Percentiles rank a stretch among this genome's conserved stretches.
Conservation (phyloP, 2,113 vertebrate genomes). For the Perccottus glenii region DNA sequence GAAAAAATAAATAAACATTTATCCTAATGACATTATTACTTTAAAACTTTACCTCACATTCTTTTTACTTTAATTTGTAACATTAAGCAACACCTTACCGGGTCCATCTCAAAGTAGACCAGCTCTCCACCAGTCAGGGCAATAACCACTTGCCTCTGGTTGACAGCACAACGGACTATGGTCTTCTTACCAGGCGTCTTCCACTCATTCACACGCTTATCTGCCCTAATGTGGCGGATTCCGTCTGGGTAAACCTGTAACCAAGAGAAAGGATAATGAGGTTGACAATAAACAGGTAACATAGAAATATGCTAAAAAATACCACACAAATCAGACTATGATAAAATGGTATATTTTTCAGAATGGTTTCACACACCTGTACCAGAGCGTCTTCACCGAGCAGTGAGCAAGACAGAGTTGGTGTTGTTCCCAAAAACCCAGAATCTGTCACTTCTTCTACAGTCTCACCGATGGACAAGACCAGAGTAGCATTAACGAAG, state of each 20-base stretch:
- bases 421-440: constrained; percentile 96
- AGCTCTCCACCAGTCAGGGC: constrained; percentile 96
- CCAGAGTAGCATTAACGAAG: constrained; percentile 97
- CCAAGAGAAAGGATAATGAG: neutral
- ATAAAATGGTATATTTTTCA: neutral
- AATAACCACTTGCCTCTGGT: constrained; percentile 98
- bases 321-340: neutral
- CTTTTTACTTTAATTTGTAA: no score
- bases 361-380: constrained; percentile 80
- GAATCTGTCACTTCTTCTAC: constrained; percentile 99
- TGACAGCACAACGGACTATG: constrained; percentile 96
- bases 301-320: neutral
- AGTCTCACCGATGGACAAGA: constrained; percentile 97
- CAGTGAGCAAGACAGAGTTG: constrained; percentile 95
- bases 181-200: constrained; percentile 98
- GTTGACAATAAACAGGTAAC: no score
- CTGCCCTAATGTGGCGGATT: constrained; percentile 95
- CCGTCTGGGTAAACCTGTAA: constrained; percentile 95
- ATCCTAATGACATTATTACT: no score
- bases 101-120: constrained; percentile 99
- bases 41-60: no score
- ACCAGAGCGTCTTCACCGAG: constrained; percentile 96
- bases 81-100: constrained; percentile 74
- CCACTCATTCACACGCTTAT: constrained; percentile 99
- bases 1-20: neutral